Conservation (phyloP, 1,140 invertebrate genomes). For the Glossosoma conforme region DNA sequence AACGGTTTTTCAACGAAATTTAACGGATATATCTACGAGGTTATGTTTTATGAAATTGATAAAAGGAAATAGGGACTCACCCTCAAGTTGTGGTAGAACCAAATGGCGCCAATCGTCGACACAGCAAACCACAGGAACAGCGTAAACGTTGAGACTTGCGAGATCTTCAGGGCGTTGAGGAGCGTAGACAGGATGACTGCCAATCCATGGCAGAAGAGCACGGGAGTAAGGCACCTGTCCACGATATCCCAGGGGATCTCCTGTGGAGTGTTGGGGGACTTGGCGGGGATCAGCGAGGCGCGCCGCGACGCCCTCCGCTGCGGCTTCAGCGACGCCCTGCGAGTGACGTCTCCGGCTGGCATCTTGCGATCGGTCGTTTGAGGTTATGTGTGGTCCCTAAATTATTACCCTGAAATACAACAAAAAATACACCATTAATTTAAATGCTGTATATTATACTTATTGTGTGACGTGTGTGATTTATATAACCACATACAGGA, state of each 20-base stretch:
- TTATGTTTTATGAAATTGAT: too few species aligned
- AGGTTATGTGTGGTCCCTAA: neutral
- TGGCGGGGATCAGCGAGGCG: conserved; percentile 42
- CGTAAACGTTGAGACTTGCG: conserved; percentile 67
- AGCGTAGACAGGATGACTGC: conserved; percentile 66
- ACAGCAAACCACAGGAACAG: conserved; percentile 69
- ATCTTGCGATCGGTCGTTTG: conserved; percentile 30
- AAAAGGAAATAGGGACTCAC: too few species aligned
- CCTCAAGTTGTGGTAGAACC: conserved; percentile 79
- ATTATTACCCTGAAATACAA: neutral
- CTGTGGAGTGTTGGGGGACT: conserved; percentile 38
- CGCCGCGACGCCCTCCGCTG: conserved; percentile 44
- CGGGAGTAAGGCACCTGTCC: conserved; percentile 69
- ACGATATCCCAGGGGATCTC: conserved; percentile 73
- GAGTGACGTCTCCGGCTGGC: conserved; percentile 47
- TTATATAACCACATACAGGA: too few species aligned
- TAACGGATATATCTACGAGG: too few species aligned
- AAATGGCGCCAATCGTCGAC: conserved; percentile 62
- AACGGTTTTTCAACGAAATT: too few species aligned
- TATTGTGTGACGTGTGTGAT: too few species aligned
- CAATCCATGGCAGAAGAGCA: conserved; percentile 70
- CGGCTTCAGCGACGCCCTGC: conserved; percentile 47
- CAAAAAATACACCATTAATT: neutral
- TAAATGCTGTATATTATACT: neutral
- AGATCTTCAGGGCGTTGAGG: conserved; percentile 64